These are phyloP conservation scores for Bucorvus abyssinicus DNA, from an alignment of 2,797 vertebrate genomes.

Conservation along the genomic window DNA sequence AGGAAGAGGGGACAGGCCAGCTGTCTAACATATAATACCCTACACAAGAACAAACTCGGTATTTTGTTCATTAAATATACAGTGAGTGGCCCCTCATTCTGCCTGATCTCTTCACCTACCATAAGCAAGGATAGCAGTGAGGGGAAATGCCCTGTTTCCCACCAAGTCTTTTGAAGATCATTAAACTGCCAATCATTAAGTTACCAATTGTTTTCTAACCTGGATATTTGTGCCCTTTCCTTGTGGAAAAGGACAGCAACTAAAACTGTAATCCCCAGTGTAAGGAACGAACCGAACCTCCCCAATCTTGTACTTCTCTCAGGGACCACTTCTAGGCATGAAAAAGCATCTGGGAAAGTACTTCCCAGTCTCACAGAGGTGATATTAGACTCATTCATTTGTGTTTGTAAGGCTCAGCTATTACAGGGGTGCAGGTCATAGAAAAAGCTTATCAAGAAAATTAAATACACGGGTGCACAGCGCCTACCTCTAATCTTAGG, in stretches of 20 bases:
- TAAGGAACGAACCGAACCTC: not conserved
- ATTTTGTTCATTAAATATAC: conserved; percentile 44
- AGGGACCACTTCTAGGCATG: not conserved
- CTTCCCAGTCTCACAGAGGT: not conserved
- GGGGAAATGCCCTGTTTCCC: not conserved
- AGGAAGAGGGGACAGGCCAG: not conserved
- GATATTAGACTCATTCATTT: not conserved
- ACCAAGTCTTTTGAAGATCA: not conserved
- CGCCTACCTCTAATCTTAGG: conserved; percentile 1
- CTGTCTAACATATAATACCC: not conserved
- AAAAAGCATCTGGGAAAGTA: not conserved
- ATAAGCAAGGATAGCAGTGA: not conserved
- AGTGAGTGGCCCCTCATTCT: not conserved
- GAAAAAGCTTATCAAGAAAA: conserved; percentile 29
- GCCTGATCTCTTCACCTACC: not conserved
- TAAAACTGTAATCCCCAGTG: not conserved
- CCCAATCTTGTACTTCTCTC: not conserved
- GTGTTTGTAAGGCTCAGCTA: not conserved
- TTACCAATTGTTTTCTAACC: not conserved
- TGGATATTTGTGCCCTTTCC: not conserved
- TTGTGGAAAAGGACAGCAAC: not conserved
- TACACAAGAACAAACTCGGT: not conserved
- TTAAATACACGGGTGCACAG: conserved; percentile 16
- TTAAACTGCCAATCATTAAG: not conserved
- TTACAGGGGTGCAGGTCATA: not conserved